Evolutionary conservation across 1,140 invertebrate species (phyloP), one percentile per base, ranked within the genome.

Genomic region (Bombus ignitus): DNA sequence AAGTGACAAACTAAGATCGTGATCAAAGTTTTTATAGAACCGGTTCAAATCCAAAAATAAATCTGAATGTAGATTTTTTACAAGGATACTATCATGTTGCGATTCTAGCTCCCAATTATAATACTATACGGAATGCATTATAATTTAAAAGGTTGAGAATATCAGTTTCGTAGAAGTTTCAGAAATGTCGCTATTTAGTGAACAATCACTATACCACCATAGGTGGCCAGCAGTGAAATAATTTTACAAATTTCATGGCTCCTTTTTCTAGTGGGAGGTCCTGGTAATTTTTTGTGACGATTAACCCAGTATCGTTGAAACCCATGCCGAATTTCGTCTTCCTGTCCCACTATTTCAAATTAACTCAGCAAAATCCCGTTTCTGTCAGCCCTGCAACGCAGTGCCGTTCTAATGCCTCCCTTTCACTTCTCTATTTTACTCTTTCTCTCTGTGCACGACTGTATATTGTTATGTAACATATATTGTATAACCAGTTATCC

Each of bases 321-420:
- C 35, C 87, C 87, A 71, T 88, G 79, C 79, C 87, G 79, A 88
- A 88, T 88, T 37, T 87, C 59, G 79, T 71, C 75, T 88, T 88
- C 85, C 80, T 88, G 80, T 83, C 80, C 73, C 37, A 37, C 83
- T 72, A 59, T 70, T 79, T 80, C 47, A 39, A 72, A 72, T 80
- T 47, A 47, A 85, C 83, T 85, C 77, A 37, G 65, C 47, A 53
- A 80, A 80, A 80, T 62, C 77, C 66, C 39, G 76, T 72, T 80
- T 79, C 77, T 85, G 77, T 32, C 35, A 80, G 76, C 76, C 53
- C 76, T 59, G 53, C 53, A 18, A 47, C 53, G 53, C 57, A 39
- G 28, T 66, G 68, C 66, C 66, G 76, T 73, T 80, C 68, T 84
- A 84, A 80, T 72, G 39, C 62, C 68, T 80, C 39, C 83, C 83